phyloP scores from a whole-genome alignment of 92 coral and sea anemone genomes.

The Pocillopora grandis region DNA sequence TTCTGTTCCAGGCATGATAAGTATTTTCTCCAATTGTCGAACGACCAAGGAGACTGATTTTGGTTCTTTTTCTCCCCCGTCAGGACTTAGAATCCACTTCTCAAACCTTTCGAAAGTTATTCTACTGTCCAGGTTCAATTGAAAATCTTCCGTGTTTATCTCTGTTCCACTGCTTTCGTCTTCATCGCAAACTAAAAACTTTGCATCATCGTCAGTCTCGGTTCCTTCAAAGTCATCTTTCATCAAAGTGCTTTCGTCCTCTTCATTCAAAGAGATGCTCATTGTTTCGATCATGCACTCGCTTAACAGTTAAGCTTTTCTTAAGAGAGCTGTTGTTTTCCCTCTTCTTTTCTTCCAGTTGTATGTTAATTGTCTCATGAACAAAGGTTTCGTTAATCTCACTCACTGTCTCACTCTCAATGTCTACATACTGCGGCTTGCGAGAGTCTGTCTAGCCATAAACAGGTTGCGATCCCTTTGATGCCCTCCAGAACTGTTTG shows the following conservation, averaged over 20 bases:
- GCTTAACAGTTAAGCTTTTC: not conserved
- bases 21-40: constrained; percentile 8
- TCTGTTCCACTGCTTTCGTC: not conserved
- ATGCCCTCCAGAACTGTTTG: constrained; percentile 2
- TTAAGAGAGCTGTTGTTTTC: not conserved
- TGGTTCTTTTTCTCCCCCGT: constrained; percentile 26
- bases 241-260: not conserved
- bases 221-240: not conserved
- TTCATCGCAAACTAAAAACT: not conserved
- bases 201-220: constrained; percentile 5
- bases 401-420: not conserved
- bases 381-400: not conserved
- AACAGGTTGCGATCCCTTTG: constrained; percentile 13
- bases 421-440: not conserved
- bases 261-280: not conserved
- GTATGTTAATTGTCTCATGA: not conserved
- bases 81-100: constrained; percentile 27
- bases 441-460: not conserved
- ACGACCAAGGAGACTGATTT: not conserved
- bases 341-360: not conserved
- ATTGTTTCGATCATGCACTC: not conserved
- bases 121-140: not conserved
- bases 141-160: not conserved
- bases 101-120: not conserved
- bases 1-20: not conserved